These are phyloP conservation scores for Micoletzkya japonica DNA, from an alignment of 2,888 invertebrate genomes.

Conservation along the genomic window DNA sequence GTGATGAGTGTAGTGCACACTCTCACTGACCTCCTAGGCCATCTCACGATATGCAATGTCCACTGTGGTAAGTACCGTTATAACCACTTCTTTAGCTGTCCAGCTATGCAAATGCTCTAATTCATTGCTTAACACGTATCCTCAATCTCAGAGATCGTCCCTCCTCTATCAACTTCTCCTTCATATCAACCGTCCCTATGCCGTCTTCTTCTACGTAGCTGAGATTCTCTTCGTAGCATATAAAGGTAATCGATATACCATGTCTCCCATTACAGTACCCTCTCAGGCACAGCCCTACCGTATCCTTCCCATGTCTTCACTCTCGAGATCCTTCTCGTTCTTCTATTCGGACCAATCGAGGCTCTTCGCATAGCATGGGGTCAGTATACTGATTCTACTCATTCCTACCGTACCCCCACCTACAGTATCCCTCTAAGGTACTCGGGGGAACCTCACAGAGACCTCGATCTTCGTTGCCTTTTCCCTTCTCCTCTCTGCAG, in stretches of 20 bases:
- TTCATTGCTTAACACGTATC: background rate
- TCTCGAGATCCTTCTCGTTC: constrained; percentile 37
- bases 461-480: constrained; percentile 41
- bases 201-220: constrained; percentile 36
- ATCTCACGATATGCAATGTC: no score
- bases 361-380: constrained; percentile 42
- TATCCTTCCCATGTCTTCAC: constrained; percentile 37
- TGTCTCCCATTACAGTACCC: constrained; percentile 1
- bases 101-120: background rate
- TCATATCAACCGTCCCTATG: constrained; percentile 33
- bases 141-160: constrained; percentile 41
- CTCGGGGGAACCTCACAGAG: constrained; percentile 46
- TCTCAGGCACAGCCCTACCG: constrained; percentile 33
- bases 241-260: constrained; percentile 33
- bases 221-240: constrained; percentile 34
- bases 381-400: no score
- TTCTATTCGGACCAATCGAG: constrained; percentile 43
- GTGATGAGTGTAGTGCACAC: no score
- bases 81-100: background rate
- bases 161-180: constrained; percentile 43
- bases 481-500: constrained; percentile 38
- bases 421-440: background rate
- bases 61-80: background rate
- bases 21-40: no score
- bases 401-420: no score